Percentiles rank a stretch among this genome's conserved stretches.
phyloP scores from a whole-genome alignment of 2,888 invertebrate genomes.

The Acanthosepion lycidas region DNA sequence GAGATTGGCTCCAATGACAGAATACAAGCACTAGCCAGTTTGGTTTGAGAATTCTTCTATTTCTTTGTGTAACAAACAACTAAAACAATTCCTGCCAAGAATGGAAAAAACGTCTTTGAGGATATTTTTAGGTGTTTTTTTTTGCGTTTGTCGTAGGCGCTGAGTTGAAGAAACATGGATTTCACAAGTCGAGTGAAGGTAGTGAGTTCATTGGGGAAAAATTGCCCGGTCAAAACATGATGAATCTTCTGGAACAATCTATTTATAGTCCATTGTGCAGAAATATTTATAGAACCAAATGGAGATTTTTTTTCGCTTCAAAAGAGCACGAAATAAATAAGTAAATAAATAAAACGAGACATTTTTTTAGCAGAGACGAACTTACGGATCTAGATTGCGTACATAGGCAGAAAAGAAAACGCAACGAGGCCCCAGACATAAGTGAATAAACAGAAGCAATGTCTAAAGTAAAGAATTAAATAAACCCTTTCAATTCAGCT shows the following conservation, averaged over 20 bases:
- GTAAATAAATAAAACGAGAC: neutral
- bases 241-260: constrained; percentile 23
- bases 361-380: neutral
- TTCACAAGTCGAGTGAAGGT: too few relatives aligned
- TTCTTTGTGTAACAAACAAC: neutral
- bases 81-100: neutral
- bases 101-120: neutral
- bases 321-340: neutral
- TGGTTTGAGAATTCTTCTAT: neutral
- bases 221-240: neutral
- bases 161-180: neutral
- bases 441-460: too few relatives aligned
- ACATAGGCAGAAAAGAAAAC: neutral
- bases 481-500: too few relatives aligned
- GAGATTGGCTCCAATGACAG: neutral
- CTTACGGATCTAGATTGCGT: neutral
- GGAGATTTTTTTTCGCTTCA: neutral
- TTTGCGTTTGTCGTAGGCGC: neutral
- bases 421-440: neutral
- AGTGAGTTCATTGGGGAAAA: neutral
- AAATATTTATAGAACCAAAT: neutral
- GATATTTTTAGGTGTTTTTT: neutral
- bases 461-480: too few relatives aligned
- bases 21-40: neutral
- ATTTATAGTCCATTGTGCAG: neutral